A percentile compares a stretch with the other conserved stretches of the same genome.
phyloP scores from a whole-genome alignment of 2,888 invertebrate genomes.

The Drosophila eohydei region DNA sequence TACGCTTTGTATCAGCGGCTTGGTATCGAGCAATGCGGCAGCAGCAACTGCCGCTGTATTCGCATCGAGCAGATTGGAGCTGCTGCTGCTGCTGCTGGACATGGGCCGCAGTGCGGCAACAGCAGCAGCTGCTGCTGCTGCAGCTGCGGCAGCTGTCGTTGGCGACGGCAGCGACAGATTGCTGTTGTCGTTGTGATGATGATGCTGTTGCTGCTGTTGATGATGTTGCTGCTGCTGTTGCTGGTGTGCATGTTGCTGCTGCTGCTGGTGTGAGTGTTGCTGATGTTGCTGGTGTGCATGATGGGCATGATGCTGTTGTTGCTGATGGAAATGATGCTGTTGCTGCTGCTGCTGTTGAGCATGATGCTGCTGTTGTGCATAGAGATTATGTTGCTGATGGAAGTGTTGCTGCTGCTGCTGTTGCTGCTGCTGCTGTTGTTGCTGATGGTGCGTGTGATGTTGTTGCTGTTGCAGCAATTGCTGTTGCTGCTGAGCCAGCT shows the following conservation, averaged over 20 bases:
- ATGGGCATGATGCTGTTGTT: slow-evolving; percentile 61
- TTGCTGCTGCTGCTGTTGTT: slow-evolving; percentile 84
- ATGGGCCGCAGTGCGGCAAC: slow-evolving; percentile 79
- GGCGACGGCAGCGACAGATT: slow-evolving; percentile 93
- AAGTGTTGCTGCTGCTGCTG: slow-evolving; percentile 76
- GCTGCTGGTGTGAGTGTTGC: slow-evolving; percentile 58
- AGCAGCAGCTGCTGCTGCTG: slow-evolving; percentile 69
- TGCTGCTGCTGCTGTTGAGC: slow-evolving; percentile 85
- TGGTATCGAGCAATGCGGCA: slow-evolving; percentile 87
- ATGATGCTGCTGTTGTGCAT: slow-evolving; percentile 78
- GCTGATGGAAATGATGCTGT: slow-evolving; percentile 65
- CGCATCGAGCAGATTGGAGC: slow-evolving; percentile 85
- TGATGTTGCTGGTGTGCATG: slow-evolving; percentile 60
- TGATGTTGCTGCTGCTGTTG: slow-evolving; percentile 41
- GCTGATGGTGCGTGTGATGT: slow-evolving; percentile 61
- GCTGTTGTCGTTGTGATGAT: slow-evolving; percentile 86
- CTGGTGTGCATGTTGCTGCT: slow-evolving; percentile 49
- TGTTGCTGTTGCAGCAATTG: slow-evolving; percentile 43
- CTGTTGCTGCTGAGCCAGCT: slow-evolving; percentile 82
- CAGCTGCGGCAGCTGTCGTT: slow-evolving; percentile 82
- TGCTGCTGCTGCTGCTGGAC: slow-evolving; percentile 81
- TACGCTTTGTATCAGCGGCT: slow-evolving; percentile 92
- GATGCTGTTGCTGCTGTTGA: slow-evolving; percentile 61
- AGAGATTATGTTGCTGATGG: slow-evolving; percentile 69
- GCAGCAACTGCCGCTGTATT: slow-evolving; percentile 85